Conservation (phyloP, 2,113 vertebrate species). For the Bubo blakistoni region DNA sequence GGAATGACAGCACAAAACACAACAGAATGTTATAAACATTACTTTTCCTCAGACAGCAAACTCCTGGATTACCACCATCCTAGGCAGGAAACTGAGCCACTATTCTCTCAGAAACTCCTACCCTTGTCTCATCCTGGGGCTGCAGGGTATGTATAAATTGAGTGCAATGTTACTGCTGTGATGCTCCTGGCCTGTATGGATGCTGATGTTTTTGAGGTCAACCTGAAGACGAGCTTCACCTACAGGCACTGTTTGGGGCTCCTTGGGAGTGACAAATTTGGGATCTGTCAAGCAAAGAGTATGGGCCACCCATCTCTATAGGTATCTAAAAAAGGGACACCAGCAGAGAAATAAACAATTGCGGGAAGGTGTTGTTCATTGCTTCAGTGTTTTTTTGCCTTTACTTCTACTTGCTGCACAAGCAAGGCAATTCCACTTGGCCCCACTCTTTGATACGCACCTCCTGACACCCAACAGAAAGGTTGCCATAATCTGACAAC, state of each 20-base stretch:
- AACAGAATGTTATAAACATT: neutral
- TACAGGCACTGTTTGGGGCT: neutral
- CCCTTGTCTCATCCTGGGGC: neutral
- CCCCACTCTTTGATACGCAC: neutral
- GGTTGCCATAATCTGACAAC: neutral
- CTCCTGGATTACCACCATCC: neutral
- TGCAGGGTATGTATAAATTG: neutral
- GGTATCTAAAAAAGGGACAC: neutral
- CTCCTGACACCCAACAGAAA: neutral
- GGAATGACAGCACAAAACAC: constrained; percentile 15
- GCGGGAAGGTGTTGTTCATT: neutral
- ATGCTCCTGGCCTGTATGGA: neutral
- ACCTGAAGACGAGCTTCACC: neutral
- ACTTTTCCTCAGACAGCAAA: neutral
- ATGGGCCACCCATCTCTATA: neutral
- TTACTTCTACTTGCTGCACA: neutral
- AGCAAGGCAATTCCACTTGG: neutral
- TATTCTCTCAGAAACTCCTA: neutral
- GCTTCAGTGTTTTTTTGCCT: neutral
- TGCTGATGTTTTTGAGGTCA: neutral
- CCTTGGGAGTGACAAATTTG: neutral
- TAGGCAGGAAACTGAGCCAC: neutral
- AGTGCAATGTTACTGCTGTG: neutral
- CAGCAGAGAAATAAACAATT: neutral
- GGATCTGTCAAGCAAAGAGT: neutral